Percentiles rank a stretch among this genome's conserved stretches.
phyloP scores from a whole-genome alignment of 2,797 vertebrate species.

The Champsocephalus gunnari region DNA sequence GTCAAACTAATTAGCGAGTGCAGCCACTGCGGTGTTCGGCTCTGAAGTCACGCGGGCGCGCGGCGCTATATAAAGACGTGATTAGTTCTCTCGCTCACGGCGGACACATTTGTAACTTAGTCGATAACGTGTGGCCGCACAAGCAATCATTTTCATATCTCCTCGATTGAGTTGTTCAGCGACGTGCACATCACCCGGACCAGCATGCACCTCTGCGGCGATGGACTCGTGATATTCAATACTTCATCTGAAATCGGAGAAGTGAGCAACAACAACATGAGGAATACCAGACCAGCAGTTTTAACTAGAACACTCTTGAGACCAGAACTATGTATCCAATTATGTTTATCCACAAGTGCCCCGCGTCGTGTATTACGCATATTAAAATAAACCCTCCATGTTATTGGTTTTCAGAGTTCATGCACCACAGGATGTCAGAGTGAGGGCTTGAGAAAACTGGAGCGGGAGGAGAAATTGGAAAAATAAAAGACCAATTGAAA shows the following conservation, averaged over 20 bases:
- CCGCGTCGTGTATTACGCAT: not conserved
- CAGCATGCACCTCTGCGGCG: not conserved
- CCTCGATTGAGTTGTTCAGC: conserved; percentile 9
- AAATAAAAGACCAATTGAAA: too few species aligned
- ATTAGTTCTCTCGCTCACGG: conserved; percentile 60
- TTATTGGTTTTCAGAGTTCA: not conserved
- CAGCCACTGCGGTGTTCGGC: conserved; percentile 21
- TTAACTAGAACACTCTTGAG: conserved; percentile 11
- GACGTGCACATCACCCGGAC: not conserved
- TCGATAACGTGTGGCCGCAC: conserved; percentile 41
- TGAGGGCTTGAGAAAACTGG: too few species aligned
- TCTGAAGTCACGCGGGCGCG: conserved; percentile 30
- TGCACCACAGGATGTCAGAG: too few species aligned
- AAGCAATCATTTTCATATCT: conserved; percentile 42
- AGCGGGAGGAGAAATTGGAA: too few species aligned
- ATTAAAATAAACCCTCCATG: conserved; percentile 21
- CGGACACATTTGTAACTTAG: conserved; percentile 44
- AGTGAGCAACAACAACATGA: conserved; percentile 38
- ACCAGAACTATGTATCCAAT: conserved; percentile 21
- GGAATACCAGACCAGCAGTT: conserved; percentile 39
- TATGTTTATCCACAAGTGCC: conserved; percentile 35
- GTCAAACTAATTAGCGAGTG: conserved; percentile 42
- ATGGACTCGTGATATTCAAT: conserved; percentile 41
- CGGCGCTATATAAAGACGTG: conserved; percentile 41
- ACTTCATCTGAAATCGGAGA: conserved; percentile 52